phyloP scores from a whole-genome alignment of 2,888 invertebrate species.

The Drosophila atripex region DNA sequence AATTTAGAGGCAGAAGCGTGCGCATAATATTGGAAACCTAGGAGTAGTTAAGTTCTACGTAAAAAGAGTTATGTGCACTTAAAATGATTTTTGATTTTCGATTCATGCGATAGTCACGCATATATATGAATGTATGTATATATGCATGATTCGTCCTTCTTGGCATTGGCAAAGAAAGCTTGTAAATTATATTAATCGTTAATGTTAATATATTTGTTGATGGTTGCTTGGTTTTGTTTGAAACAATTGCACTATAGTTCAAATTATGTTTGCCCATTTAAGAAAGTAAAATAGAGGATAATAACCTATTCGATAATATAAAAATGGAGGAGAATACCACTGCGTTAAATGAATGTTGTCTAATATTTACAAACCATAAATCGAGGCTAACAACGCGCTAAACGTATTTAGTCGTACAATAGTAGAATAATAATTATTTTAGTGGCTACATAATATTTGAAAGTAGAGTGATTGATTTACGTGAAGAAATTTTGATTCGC shows the following conservation, averaged over 20 bases:
- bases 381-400: conserved; percentile 68
- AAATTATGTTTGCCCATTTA: conserved; percentile 72
- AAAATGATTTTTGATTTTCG: conserved; percentile 75
- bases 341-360: conserved; percentile 57
- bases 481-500: conserved; percentile 67
- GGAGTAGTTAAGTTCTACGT: conserved; percentile 48
- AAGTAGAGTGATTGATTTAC: conserved; percentile 43
- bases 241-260: conserved; percentile 80
- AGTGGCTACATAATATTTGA: conserved; percentile 34
- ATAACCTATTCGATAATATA: conserved; percentile 54
- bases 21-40: conserved; percentile 51
- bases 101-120: conserved; percentile 44
- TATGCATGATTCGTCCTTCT: conserved; percentile 56
- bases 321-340: conserved; percentile 48
- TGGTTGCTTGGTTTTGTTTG: conserved; percentile 66
- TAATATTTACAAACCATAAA: conserved; percentile 78
- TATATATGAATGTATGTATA: conserved; percentile 10
- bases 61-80: conserved; percentile 68
- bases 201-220: conserved; percentile 52
- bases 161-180: conserved; percentile 72
- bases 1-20: conserved; percentile 34
- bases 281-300: conserved; percentile 50
- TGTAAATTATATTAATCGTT: conserved; percentile 57
- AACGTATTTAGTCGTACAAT: conserved; percentile 49
- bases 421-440: conserved; percentile 42